phyloP scores from a whole-genome alignment of 1,140 invertebrate genomes.

The Drosophila pachea region DNA sequence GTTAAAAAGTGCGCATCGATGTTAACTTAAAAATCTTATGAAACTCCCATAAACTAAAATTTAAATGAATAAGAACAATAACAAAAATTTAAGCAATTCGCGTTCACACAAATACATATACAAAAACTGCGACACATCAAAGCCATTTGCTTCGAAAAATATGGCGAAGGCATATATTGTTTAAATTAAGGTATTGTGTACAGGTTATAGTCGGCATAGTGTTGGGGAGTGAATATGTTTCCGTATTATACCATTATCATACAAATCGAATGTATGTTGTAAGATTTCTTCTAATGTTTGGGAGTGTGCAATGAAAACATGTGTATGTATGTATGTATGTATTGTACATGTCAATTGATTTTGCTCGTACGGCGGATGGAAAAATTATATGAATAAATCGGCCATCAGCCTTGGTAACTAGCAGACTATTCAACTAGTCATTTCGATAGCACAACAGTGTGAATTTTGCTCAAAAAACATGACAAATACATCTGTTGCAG shows the following conservation, averaged over 20 bases:
- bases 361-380: slow-evolving; percentile 14
- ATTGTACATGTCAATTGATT: slow-evolving; percentile 35
- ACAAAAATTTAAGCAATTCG: slow-evolving; percentile 28
- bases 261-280: slow-evolving; percentile 1
- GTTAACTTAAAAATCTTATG: slow-evolving; percentile 2
- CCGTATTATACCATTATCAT: background rate
- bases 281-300: slow-evolving; percentile 17
- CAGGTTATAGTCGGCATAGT: slow-evolving; percentile 33
- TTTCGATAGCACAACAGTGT: slow-evolving; percentile 14
- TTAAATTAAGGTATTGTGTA: slow-evolving; percentile 16
- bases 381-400: slow-evolving; percentile 3
- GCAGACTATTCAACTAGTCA: background rate
- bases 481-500: slow-evolving; percentile 1
- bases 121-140: slow-evolving; percentile 34
- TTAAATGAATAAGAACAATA: slow-evolving; percentile 22
- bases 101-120: slow-evolving; percentile 38
- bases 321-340: slow-evolving; percentile 29
- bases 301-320: slow-evolving; percentile 13
- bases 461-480: slow-evolving; percentile 9
- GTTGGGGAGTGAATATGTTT: slow-evolving; percentile 17
- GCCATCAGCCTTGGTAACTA: background rate
- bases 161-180: slow-evolving; percentile 38
- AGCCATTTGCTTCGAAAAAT: slow-evolving; percentile 42
- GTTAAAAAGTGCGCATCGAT: slow-evolving; percentile 11
- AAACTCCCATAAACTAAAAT: slow-evolving; percentile 5